A percentile compares a stretch with the other conserved stretches of the same genome.
phyloP scores from a whole-genome alignment of 2,797 vertebrate genomes.

The Arctocebus calabarensis region DNA sequence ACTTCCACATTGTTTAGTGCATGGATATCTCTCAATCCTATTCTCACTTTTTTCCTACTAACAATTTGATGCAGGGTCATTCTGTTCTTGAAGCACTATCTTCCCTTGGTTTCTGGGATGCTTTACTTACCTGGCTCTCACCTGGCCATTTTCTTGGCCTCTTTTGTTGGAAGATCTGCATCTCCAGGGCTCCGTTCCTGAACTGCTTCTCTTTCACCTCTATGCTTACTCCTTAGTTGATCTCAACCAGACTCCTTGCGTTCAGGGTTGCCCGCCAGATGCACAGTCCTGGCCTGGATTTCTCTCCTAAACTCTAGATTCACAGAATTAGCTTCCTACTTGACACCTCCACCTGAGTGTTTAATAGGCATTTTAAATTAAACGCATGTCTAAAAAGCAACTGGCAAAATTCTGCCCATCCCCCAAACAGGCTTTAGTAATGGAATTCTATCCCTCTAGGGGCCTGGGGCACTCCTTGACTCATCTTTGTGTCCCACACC shows the following conservation, averaged over 20 bases:
- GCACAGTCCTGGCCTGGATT: not conserved
- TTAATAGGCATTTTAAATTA: constrained; percentile 76
- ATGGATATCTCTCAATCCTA: not conserved
- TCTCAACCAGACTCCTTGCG: not conserved
- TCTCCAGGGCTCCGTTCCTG: not conserved
- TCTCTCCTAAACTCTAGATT: constrained; percentile 43
- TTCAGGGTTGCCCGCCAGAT: constrained; percentile 41
- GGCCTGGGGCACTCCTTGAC: not conserved
- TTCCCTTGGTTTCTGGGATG: not conserved
- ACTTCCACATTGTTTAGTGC: not conserved
- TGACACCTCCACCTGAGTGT: constrained; percentile 72
- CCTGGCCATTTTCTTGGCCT: not conserved
- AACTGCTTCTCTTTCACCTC: not conserved
- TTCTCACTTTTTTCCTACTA: not conserved
- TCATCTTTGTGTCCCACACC: not conserved
- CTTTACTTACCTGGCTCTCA: not conserved
- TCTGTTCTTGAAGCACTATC: not conserved
- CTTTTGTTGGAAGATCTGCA: not conserved
- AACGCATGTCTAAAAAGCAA: constrained; percentile 67
- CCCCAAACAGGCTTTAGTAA: constrained; percentile 43
- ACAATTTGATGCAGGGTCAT: not conserved
- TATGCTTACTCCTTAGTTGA: not conserved
- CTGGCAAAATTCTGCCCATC: not conserved
- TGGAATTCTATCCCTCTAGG: not conserved
- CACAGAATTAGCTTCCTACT: constrained; percentile 50